Evolutionary conservation across 53 echinoderm and acorn worm species (phyloP).

Genomic region (Crossaster papposus): DNA sequence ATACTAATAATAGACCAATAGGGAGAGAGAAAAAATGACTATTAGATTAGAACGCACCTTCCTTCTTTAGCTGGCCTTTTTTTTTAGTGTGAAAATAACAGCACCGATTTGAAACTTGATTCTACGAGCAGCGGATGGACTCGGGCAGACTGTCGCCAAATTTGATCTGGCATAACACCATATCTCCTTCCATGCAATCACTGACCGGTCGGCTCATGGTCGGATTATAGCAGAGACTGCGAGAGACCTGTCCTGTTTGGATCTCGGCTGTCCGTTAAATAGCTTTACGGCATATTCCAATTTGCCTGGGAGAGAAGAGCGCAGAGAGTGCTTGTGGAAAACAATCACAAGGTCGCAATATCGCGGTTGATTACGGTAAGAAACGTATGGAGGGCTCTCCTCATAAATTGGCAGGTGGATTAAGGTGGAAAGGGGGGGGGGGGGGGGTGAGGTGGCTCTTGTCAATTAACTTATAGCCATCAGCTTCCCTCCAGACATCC

Average conservation of each 20-base stretch:
- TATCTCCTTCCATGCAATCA: neutral
- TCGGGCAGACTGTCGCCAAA: constrained; percentile 1
- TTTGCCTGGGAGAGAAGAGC: neutral
- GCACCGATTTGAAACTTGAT: neutral
- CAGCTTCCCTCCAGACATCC: neutral
- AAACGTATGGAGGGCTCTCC: neutral
- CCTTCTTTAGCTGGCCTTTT: neutral
- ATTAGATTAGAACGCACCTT: constrained; percentile 2
- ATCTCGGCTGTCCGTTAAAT: neutral
- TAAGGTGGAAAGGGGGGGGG: too few relatives aligned
- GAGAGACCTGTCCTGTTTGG: neutral
- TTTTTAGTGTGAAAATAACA: neutral
- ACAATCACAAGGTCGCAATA: neutral
- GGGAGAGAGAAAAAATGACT: neutral
- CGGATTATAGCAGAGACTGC: neutral
- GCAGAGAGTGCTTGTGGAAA: neutral
- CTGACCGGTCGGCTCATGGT: neutral
- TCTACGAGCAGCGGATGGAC: neutral
- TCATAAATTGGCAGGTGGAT: neutral
- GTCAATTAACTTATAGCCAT: neutral
- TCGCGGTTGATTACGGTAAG: neutral
- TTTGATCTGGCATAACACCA: constrained; percentile 8
- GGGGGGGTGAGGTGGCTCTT: neutral
- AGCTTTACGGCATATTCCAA: constrained; percentile 9
- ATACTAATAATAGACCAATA: neutral